phyloP scores from a whole-genome alignment of 2,888 invertebrate genomes.

The Rhamphomyia laevipes region DNA sequence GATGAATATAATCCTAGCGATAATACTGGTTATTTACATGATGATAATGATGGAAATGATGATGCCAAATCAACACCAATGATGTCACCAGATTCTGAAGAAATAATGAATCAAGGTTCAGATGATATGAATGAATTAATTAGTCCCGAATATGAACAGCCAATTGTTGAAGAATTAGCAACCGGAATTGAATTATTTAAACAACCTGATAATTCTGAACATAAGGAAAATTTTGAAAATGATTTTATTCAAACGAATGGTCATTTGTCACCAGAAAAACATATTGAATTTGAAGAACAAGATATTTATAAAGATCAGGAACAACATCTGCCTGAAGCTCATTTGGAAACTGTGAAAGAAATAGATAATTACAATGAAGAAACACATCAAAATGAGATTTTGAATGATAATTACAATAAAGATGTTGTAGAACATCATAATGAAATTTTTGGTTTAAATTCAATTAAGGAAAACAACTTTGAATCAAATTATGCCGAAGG shows the following conservation, averaged over 20 bases:
- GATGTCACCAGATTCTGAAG: conserved; percentile 11
- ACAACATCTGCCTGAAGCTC: neutral
- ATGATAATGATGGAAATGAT: conserved; percentile 13
- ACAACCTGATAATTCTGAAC: neutral
- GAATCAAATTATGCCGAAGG: neutral
- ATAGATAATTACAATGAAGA: neutral
- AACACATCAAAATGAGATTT: too few species aligned
- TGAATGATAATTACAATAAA: too few species aligned
- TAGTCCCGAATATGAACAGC: neutral
- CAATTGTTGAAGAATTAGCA: neutral
- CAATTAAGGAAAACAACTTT: neutral
- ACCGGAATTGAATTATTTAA: too few species aligned
- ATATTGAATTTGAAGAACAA: neutral
- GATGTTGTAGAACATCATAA: neutral
- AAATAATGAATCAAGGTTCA: neutral
- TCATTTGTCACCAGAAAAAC: too few species aligned
- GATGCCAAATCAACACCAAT: conserved; percentile 14
- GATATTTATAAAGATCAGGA: neutral
- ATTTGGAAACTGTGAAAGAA: too few species aligned
- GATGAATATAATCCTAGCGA: conserved; percentile 9
- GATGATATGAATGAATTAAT: neutral
- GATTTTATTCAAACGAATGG: neutral
- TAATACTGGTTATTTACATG: conserved; percentile 8
- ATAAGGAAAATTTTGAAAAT: neutral
- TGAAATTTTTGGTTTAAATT: neutral